Evolutionary conservation across 2,113 vertebrate species (phyloP), one percentile per base, ranked within the genome.

Genomic region (Melanerpes formicivorus): DNA sequence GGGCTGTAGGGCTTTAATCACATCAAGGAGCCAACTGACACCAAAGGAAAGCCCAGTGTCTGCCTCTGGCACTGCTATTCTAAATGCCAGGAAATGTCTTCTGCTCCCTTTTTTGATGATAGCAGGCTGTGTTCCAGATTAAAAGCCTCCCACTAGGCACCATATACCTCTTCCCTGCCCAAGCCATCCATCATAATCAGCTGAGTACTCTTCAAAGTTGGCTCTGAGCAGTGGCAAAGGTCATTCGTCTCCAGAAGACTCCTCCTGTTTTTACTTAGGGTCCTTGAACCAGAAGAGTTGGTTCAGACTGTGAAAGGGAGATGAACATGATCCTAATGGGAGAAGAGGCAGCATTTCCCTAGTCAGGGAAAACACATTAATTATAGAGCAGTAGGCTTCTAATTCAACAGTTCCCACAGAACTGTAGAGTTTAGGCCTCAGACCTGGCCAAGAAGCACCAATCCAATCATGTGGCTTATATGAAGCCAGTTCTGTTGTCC

Each of bases 1-100:
- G 72, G 27, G 58, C 17, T 48, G 42, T 14, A 87, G 79, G 94
- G 79, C 74, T 93, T 85, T 84, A 93, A 88, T 96, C 79, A 92
- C 50, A 37, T 94, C 86, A 79, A 64, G 62, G 25, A 91, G 5
- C 65, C 64, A 84, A 29, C 0, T 46, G 78, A 90, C 59, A 83
- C 70, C 79, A 90, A 92, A 93, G 89, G 16, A 34, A 90, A 93
- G 82, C 70, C 77, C 54, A 85, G 32, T 11, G 37, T 83, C 50
- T 83, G 65, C 87, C 84, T 18, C 63, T 80, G 87, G 89, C 73
- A 46, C 55, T 87, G 90, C 96, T 90, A 60, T 72, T 78, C 72
- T 83, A 78, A 83, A 95, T 94, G 66, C 70, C 75, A 84, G 30
- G 6, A 74, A 90, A 8, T 48, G 70, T 78, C 70, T 79, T 46